phyloP scores from a whole-genome alignment of 2,797 vertebrate genomes.

The Acomys russatus region DNA sequence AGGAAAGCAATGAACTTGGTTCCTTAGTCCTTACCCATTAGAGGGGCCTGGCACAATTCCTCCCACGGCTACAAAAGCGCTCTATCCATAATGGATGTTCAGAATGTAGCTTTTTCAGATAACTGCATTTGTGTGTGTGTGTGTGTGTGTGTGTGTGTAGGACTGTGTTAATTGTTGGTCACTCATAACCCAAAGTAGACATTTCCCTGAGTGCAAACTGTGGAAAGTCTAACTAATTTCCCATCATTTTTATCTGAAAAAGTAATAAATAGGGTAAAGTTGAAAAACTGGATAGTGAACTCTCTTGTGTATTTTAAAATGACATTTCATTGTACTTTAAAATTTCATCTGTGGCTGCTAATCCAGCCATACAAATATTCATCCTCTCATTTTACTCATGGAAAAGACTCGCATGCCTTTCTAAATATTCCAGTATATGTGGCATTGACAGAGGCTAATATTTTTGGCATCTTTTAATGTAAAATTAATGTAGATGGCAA shows the following conservation, averaged over 20 bases:
- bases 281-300: background rate
- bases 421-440: background rate
- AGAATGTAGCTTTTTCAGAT: background rate
- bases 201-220: background rate
- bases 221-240: background rate
- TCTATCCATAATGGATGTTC: background rate
- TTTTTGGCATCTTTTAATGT: background rate
- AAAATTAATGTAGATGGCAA: slow-evolving; percentile 9
- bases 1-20: background rate
- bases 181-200: slow-evolving; percentile 34
- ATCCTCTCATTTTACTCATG: background rate
- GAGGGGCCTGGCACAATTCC: background rate
- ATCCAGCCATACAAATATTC: background rate
- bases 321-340: background rate
- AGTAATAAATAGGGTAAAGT: background rate
- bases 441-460: background rate
- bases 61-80: background rate
- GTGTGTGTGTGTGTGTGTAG: background rate
- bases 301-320: background rate
- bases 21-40: background rate
- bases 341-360: background rate
- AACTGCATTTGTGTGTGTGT: background rate
- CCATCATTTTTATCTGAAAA: background rate
- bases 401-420: background rate
- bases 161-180: background rate